Evolutionary conservation across 92 coral and sea anemone species (phyloP).

Genomic region (Epizoanthus illoricatus): DNA sequence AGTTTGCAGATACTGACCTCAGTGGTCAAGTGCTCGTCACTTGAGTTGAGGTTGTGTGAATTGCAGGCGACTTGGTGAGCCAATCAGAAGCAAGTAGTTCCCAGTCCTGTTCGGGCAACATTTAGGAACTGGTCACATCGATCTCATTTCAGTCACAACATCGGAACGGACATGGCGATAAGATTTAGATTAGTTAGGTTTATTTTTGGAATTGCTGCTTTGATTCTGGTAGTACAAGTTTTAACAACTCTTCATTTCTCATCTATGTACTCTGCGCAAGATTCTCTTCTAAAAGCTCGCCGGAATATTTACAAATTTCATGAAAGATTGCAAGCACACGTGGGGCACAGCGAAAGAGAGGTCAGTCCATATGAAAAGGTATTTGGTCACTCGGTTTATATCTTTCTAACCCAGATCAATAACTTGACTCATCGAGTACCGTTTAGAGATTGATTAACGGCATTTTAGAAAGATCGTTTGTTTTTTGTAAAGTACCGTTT

Average conservation of each 20-base stretch:
- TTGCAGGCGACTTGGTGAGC: neutral
- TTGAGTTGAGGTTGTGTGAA: no score
- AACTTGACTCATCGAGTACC: no score
- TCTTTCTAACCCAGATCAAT: no score
- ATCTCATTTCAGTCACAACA: neutral
- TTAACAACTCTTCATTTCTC: slow-evolving; percentile 88
- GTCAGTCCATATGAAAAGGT: slow-evolving; percentile 9
- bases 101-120: slow-evolving; percentile 22
- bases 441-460: no score
- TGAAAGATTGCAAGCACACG: slow-evolving; percentile 62
- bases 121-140: neutral
- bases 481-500: neutral
- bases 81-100: slow-evolving; percentile 18
- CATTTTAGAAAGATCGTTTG: neutral
- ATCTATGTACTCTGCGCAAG: slow-evolving; percentile 82
- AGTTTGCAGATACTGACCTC: no score
- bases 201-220: slow-evolving; percentile 74
- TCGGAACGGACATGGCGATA: slow-evolving; percentile 55
- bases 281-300: slow-evolving; percentile 56
- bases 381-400: neutral
- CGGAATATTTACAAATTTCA: slow-evolving; percentile 53
- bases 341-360: slow-evolving; percentile 45
- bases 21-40: no score
- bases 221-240: slow-evolving; percentile 83
- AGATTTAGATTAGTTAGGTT: slow-evolving; percentile 84